Base-by-base conservation (phyloP, 2,888 invertebrate species). In the Noctua janthina region DNA sequence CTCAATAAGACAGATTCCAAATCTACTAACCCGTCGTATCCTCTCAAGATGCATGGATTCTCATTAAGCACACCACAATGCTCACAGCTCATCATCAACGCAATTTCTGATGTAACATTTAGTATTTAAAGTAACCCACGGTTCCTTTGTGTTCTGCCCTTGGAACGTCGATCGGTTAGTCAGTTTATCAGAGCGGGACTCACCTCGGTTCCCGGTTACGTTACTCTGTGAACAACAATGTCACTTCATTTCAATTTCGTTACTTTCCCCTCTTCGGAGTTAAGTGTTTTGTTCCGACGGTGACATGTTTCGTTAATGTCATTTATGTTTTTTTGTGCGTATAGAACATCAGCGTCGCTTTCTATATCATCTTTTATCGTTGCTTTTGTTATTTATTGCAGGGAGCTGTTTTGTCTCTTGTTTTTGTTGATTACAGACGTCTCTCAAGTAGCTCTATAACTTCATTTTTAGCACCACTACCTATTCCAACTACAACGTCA, bases 91-190 rank as follows among this genome's bases (percentile, higher is more conserved):
- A 79, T 69, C 71, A 70, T 68, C 17, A 67, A 64, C 76, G 46
- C 70, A 79, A 79, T 78, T 70, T 78, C 69, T 80, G 68, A 85
- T 82, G 88, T 87, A 89, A 90, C 68, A 74, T 76, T 89, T 85
- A 86, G 85, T 86, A 89, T 90, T 87, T 87, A 88, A 87, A 89
- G 87, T 88, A 82, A 76, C 68, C 81, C 81, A 82, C 78, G 84
- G 82, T 88, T 64, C 89, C 89, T 92, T 92, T 93, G 92, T 92
- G 86, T 80, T 84, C 73, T 88, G 94, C 91, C 94, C 94, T 94
- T 94, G 94, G 90, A 81, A 82, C 84, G 90, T 91, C 91, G 90
- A 94, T 93, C 91, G 85, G 89, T 91, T 92, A 90, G 88, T 77
- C 74, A 82, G 87, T 76, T 92, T 91, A 94, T 90, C 92, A 93